These are phyloP conservation scores for Cheilosia soror DNA, from an alignment of 2,888 invertebrate genomes.

Conservation along the genomic window DNA sequence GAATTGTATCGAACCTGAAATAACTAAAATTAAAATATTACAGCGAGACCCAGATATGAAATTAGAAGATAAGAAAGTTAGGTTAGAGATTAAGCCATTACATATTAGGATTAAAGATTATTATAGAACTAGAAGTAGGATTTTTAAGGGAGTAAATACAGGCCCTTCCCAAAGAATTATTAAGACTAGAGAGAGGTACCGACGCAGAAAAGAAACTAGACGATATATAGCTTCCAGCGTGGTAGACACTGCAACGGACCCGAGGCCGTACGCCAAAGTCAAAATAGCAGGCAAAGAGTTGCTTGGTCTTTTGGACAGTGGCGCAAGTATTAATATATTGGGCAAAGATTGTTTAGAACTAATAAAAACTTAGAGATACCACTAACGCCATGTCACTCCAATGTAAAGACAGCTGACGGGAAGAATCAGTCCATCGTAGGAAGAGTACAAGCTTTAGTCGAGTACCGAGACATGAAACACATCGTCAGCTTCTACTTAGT, in stretches of 20 bases:
- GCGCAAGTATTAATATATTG: constrained; percentile 34
- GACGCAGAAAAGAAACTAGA: not conserved
- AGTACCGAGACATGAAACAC: not conserved
- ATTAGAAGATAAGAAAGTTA: not conserved
- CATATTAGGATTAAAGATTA: constrained; percentile 2
- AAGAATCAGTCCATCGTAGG: constrained; percentile 26
- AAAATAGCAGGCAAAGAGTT: not conserved
- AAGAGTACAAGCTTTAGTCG: not conserved
- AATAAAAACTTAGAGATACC: not conserved
- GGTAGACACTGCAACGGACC: not conserved
- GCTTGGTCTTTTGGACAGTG: constrained; percentile 43
- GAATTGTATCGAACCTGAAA: no score
- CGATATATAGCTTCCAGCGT: not conserved
- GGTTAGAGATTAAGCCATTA: not conserved
- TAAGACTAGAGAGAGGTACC: not conserved
- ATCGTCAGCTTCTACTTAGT: constrained; percentile 20
- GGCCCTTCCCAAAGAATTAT: not conserved
- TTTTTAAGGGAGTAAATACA: constrained; percentile 5
- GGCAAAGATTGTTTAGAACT: constrained; percentile 12
- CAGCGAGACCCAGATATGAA: no score
- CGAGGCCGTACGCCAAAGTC: not conserved
- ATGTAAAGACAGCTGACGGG: constrained; percentile 43
- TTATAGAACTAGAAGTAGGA: constrained; percentile 2
- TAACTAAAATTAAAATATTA: no score
- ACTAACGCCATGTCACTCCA: not conserved